phyloP scores from a whole-genome alignment of 2,888 invertebrate species.

The Strigamia crassipes region DNA sequence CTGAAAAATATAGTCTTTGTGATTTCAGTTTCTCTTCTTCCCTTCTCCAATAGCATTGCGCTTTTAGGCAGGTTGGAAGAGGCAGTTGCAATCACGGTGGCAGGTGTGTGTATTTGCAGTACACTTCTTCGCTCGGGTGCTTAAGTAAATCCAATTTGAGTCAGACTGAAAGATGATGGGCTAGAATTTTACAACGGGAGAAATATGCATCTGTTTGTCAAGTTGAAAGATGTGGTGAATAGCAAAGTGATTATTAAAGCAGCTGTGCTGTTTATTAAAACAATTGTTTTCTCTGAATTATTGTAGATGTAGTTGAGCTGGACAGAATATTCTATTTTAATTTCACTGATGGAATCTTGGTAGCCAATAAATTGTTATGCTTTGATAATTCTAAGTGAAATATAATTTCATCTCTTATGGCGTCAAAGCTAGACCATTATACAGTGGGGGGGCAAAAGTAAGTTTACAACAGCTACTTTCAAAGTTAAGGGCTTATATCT shows the following conservation, averaged over 20 bases:
- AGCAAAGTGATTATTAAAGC: not conserved
- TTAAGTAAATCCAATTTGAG: conserved; percentile 21
- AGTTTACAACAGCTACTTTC: too few relatives aligned
- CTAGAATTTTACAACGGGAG: conserved; percentile 8
- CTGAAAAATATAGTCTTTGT: not conserved
- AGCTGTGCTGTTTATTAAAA: too few relatives aligned
- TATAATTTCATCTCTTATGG: too few relatives aligned
- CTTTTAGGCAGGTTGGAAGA: not conserved
- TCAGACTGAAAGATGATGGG: conserved; percentile 21
- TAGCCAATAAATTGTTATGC: too few relatives aligned
- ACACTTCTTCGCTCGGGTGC: not conserved
- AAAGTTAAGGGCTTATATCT: too few relatives aligned
- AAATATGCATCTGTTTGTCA: conserved; percentile 12
- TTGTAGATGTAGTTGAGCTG: too few relatives aligned
- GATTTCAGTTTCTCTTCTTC: not conserved
- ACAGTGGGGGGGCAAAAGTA: too few relatives aligned
- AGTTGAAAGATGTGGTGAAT: not conserved
- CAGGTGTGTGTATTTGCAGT: conserved; percentile 12
- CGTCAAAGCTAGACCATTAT: too few relatives aligned
- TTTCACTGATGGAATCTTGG: too few relatives aligned
- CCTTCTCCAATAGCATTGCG: not conserved
- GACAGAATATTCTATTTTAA: too few relatives aligned
- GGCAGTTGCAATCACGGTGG: conserved; percentile 11
- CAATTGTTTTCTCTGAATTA: too few relatives aligned
- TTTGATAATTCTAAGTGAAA: too few relatives aligned